phyloP scores from a whole-genome alignment of 2,797 vertebrate genomes.

The Enteromius trimaculatus region DNA sequence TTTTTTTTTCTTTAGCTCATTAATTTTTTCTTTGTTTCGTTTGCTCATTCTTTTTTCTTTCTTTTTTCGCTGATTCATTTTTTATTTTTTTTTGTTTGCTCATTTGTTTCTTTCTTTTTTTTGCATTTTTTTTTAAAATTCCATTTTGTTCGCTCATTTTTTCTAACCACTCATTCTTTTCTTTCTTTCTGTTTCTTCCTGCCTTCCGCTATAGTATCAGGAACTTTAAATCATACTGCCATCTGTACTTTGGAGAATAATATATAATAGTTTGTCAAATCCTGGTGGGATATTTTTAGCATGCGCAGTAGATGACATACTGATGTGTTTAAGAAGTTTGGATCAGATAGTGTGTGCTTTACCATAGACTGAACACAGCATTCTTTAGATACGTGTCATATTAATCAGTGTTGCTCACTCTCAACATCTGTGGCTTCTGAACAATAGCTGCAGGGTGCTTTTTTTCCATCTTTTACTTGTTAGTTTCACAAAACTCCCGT shows the following conservation, averaged over 20 bases:
- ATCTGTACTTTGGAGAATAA: neutral
- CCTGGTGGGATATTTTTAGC: conserved; percentile 14
- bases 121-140: neutral
- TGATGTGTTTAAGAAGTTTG: conserved; percentile 9
- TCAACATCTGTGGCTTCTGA: conserved; percentile 27
- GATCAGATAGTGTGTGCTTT: conserved; percentile 23
- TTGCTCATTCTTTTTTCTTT: no score
- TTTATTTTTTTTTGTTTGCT: no score
- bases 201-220: neutral
- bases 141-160: neutral
- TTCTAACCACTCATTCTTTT: neutral
- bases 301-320: neutral
- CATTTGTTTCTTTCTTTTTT: no score
- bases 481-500: conserved; percentile 21
- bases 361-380: conserved; percentile 14
- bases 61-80: no score
- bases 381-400: conserved; percentile 40
- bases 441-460: conserved; percentile 30
- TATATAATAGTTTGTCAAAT: neutral
- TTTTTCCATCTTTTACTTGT: conserved; percentile 51
- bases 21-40: neutral
- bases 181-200: neutral
- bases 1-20: no score
- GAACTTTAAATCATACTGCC: neutral
- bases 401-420: conserved; percentile 18